Percentiles rank a stretch among this genome's conserved stretches.
Evolutionary conservation across 1,140 invertebrate genomes (phyloP).

Genomic region (Drosophila pallidifrons): DNA sequence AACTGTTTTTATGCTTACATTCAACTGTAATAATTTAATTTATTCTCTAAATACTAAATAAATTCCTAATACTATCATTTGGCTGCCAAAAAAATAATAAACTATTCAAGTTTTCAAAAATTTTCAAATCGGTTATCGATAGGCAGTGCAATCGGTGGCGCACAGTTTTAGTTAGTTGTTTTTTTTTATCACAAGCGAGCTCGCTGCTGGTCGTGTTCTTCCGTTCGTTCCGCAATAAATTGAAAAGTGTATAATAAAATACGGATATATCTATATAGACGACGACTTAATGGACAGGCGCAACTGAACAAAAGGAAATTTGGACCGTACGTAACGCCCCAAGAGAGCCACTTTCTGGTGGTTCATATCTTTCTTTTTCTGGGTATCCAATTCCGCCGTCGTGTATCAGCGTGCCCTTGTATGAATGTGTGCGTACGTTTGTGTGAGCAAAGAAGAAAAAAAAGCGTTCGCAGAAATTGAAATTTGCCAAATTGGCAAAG

Average conservation of each 20-base stretch:
- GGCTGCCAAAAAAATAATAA: no score
- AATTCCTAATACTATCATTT: no score
- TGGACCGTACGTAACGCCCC: conserved; percentile 13
- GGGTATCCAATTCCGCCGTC: conserved; percentile 49
- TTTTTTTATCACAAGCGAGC: conserved; percentile 15
- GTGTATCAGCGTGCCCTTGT: conserved; percentile 36
- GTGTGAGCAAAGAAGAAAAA: conserved; percentile 31
- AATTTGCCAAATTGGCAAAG: conserved; percentile 80
- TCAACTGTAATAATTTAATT: no score
- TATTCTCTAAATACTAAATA: no score
- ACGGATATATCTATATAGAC: neutral
- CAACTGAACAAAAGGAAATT: neutral
- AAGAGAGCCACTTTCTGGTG: conserved; percentile 6
- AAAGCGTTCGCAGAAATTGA: conserved; percentile 61
- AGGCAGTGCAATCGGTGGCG: neutral
- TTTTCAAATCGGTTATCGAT: neutral
- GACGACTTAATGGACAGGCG: neutral
- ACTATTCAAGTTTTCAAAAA: no score
- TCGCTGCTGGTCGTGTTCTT: conserved; percentile 6
- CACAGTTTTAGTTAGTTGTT: conserved; percentile 27
- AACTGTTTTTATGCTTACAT: no score
- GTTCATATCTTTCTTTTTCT: conserved; percentile 22
- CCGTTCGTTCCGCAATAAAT: conserved; percentile 22
- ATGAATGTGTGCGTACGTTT: conserved; percentile 27
- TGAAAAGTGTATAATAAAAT: conserved; percentile 24